phyloP scores from a whole-genome alignment of 64 coral and sea anemone genomes.

The Actinia equina region DNA sequence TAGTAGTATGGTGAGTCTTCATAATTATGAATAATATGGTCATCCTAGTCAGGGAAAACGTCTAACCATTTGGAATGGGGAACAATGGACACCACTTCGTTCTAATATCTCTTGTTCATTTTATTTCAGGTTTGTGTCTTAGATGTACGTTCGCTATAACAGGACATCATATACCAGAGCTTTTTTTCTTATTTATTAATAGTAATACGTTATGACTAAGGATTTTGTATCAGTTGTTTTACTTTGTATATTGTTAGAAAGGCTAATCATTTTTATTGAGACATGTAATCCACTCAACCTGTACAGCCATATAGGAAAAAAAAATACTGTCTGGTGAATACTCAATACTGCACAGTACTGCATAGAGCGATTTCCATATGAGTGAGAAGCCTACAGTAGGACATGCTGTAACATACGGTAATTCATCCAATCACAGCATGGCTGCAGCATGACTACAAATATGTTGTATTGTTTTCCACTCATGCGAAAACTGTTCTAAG shows the following conservation, averaged over 20 bases:
- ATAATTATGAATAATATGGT: too few species aligned
- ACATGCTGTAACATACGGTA: too few species aligned
- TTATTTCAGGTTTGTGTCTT: slow-evolving; percentile 16
- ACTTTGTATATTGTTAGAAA: background rate
- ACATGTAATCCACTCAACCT: background rate
- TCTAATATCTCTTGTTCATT: background rate
- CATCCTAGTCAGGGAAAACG: too few species aligned
- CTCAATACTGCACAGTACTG: too few species aligned
- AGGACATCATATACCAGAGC: background rate
- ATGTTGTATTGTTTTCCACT: too few species aligned
- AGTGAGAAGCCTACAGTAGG: too few species aligned
- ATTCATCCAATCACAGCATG: too few species aligned
- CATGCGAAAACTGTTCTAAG: too few species aligned
- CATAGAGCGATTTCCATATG: too few species aligned
- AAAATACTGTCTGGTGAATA: too few species aligned
- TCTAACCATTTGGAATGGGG: too few species aligned
- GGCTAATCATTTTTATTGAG: background rate
- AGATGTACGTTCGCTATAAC: slow-evolving; percentile 21
- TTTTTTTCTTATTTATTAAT: slow-evolving; percentile 16
- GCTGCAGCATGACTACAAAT: too few species aligned
- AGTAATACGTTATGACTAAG: background rate
- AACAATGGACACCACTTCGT: background rate
- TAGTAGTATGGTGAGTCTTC: slow-evolving; percentile 68
- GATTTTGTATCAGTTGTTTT: background rate
- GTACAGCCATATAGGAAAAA: background rate